Conservation (phyloP, 2,113 vertebrate species). For the Arenaria interpres region DNA sequence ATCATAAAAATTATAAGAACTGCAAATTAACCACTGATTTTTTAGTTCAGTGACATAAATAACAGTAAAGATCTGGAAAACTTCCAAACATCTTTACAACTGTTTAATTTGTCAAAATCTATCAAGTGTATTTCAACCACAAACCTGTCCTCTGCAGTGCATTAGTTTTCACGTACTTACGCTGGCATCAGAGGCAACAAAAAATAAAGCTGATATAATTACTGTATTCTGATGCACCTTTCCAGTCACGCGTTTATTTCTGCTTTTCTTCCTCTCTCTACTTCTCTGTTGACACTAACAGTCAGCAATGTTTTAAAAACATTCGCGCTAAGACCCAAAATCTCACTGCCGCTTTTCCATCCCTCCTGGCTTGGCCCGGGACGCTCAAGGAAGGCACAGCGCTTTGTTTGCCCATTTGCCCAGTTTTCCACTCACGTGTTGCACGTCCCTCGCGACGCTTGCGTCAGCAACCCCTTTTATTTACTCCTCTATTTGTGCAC, state of each 20-base stretch:
- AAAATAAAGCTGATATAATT: conserved; percentile 48
- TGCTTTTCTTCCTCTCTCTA: conserved; percentile 25
- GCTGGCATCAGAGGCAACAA: conserved; percentile 43
- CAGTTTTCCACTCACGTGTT: conserved; percentile 38
- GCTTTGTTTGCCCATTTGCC: conserved; percentile 56
- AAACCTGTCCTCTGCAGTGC: conserved; percentile 70
- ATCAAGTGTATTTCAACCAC: conserved; percentile 74
- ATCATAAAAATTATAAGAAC: conserved; percentile 79
- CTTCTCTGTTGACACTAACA: conserved; percentile 36
- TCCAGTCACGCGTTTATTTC: not conserved
- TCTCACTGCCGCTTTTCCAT: conserved; percentile 25
- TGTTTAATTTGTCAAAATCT: conserved; percentile 81
- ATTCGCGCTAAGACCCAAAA: conserved; percentile 5
- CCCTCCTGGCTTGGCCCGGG: not conserved
- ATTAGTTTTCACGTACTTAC: conserved; percentile 46
- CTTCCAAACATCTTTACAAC: conserved; percentile 77
- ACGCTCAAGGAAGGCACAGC: not conserved
- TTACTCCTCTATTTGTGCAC: conserved; percentile 67
- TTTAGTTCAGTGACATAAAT: conserved; percentile 77
- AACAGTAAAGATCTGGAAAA: conserved; percentile 76
- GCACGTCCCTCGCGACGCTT: not conserved
- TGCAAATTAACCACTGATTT: conserved; percentile 77
- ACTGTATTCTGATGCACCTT: conserved; percentile 21
- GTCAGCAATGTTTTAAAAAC: conserved; percentile 57
- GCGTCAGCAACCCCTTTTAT: conserved; percentile 72